A percentile compares a stretch with the other conserved stretches of the same genome.
phyloP scores from a whole-genome alignment of 2,797 vertebrate genomes.

The Rhinogobio ventralis region DNA sequence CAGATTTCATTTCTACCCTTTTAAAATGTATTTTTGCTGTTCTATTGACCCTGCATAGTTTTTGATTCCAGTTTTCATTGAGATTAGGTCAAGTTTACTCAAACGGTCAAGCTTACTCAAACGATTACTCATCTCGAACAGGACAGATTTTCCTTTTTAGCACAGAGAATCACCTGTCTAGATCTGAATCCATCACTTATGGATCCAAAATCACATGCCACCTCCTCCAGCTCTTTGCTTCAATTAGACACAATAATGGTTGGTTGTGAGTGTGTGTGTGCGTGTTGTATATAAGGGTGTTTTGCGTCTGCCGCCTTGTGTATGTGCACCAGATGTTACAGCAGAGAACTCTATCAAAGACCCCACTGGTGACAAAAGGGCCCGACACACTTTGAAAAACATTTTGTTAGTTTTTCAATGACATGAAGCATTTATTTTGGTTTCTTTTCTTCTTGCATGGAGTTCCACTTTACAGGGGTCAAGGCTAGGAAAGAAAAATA shows the following conservation, averaged over 20 bases:
- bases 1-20: not conserved
- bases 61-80: not conserved
- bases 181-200: constrained; percentile 8
- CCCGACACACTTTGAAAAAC: constrained; percentile 58
- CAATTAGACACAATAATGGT: constrained; percentile 31
- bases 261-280: not conserved
- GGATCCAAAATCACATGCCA: constrained; percentile 29
- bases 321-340: constrained; percentile 66
- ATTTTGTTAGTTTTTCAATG: constrained; percentile 66
- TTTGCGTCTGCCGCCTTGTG: constrained; percentile 33
- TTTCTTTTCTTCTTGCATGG: constrained; percentile 69
- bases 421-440: constrained; percentile 69
- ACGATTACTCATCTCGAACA: not conserved
- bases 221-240: not conserved
- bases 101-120: not conserved
- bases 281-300: constrained; percentile 31
- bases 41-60: not conserved
- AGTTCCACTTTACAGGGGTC: constrained; percentile 75
- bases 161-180: constrained; percentile 14
- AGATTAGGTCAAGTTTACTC: not conserved
- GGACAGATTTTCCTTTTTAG: not conserved
- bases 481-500: constrained; percentile 81
- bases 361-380: constrained; percentile 62
- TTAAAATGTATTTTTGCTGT: not conserved
- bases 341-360: constrained; percentile 64